A percentile compares a stretch with the other conserved stretches of the same genome.
Evolutionary conservation across 35 echinoderm and acorn worm genomes (phyloP).

Genomic region (Heliocidaris tuberculata): DNA sequence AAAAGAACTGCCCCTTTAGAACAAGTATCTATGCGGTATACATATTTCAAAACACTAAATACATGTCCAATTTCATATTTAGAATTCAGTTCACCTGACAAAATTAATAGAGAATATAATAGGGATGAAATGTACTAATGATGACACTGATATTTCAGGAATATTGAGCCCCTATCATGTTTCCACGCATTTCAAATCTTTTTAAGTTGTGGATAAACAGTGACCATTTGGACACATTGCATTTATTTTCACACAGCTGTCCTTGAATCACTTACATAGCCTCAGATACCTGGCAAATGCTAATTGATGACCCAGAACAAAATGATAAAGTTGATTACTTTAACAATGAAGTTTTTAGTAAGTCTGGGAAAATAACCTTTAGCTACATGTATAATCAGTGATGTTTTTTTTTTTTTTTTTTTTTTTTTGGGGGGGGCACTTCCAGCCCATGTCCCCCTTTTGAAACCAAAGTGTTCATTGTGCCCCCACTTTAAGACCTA

Average conservation of each 20-base stretch:
- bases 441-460: too few relatives aligned
- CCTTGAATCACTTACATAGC: neutral
- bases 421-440: too few relatives aligned
- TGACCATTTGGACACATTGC: neutral
- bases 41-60: too few relatives aligned
- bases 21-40: too few relatives aligned
- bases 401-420: too few relatives aligned
- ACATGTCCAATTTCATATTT: neutral
- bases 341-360: neutral
- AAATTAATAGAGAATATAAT: neutral
- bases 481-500: too few relatives aligned
- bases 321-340: neutral
- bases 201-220: neutral
- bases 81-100: neutral
- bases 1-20: too few relatives aligned
- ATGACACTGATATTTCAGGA: neutral
- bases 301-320: too few relatives aligned
- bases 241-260: neutral
- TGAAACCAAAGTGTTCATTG: too few relatives aligned
- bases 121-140: neutral
- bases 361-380: too few relatives aligned
- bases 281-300: neutral
- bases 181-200: neutral
- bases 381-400: too few relatives aligned
- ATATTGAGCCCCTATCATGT: neutral